These are phyloP conservation scores for Mycetomoellerius zeteki DNA, from an alignment of 1,140 invertebrate species.

Conservation along the genomic window DNA sequence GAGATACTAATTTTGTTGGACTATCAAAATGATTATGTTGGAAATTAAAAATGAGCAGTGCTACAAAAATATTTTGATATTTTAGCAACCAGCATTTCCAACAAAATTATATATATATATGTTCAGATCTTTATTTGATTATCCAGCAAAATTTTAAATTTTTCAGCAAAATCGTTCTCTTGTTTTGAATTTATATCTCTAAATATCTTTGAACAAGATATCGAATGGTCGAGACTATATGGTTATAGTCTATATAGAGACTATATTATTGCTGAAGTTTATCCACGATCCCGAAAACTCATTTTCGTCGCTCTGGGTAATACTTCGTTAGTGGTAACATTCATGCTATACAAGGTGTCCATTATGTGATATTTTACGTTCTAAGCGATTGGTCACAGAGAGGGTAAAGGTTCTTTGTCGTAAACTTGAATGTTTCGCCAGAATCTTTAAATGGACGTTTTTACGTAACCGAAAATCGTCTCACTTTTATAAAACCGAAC, in stretches of 20 bases:
- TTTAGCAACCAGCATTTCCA: too few relatives aligned
- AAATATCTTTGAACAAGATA: neutral
- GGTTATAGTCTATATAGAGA: too few relatives aligned
- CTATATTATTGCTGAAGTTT: slow-evolving; percentile 25
- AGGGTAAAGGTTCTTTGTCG: neutral
- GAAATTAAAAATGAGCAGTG: too few relatives aligned
- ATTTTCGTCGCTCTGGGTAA: slow-evolving; percentile 55
- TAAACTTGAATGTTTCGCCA: neutral
- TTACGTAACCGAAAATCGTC: neutral
- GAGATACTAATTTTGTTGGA: too few relatives aligned
- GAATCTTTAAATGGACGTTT: neutral
- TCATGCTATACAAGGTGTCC: slow-evolving; percentile 1
- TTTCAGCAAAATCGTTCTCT: too few relatives aligned
- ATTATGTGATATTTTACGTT: slow-evolving; percentile 18
- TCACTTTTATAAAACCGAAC: too few relatives aligned
- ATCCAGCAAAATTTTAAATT: too few relatives aligned
- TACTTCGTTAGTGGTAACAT: slow-evolving; percentile 40
- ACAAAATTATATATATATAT: too few relatives aligned
- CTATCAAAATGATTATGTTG: too few relatives aligned
- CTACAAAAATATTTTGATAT: too few relatives aligned
- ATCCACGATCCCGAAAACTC: slow-evolving; percentile 55
- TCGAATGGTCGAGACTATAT: neutral
- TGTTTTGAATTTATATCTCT: neutral
- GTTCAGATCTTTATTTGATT: too few relatives aligned
- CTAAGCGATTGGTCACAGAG: neutral